Evolutionary conservation across 2,113 vertebrate genomes (phyloP).

Genomic region (human (Homo sapiens)): GRCh38 chr9:121975001-121975500

Average conservation of each 20-base stretch:
- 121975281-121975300: neutral
- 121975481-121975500: too few species aligned
- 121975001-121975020: conserved; percentile 63
- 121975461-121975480: too few species aligned
- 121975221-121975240: neutral
- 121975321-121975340: conserved; percentile 22
- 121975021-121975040: neutral
- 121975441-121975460: too few species aligned
- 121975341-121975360: conserved; percentile 1
- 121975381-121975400: neutral
- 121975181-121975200: conserved; percentile 12
- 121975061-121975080: neutral
- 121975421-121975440: neutral
- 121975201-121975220: neutral
- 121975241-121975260: conserved; percentile 53
- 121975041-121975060: conserved; percentile 27
- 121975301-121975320: conserved; percentile 5
- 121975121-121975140: conserved; percentile 12
- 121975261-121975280: conserved; percentile 42
- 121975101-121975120: conserved; percentile 21
- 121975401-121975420: neutral
- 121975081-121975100: neutral
- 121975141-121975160: neutral
- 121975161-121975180: neutral
- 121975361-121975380: neutral